A percentile compares a stretch with the other conserved stretches of the same genome.
Evolutionary conservation across 1,140 invertebrate species (phyloP).

Genomic region (Chrysopa pallens): DNA sequence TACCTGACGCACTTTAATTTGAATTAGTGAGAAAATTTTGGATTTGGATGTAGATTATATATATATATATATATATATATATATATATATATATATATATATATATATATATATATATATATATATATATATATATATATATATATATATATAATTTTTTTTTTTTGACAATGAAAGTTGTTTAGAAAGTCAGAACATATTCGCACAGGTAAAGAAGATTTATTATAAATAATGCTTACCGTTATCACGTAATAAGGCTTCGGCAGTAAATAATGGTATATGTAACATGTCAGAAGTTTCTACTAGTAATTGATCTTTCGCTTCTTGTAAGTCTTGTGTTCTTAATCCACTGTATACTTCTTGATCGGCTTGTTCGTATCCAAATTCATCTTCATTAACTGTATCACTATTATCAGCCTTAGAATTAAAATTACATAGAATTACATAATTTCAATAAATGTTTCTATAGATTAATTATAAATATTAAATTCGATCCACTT

Average conservation of each 20-base stretch:
- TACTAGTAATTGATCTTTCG: conserved; percentile 52
- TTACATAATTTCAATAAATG: too few relatives aligned
- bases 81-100: too few relatives aligned
- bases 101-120: too few relatives aligned
- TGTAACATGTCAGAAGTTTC: conserved; percentile 61
- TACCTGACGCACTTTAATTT: too few relatives aligned
- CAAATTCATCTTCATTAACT: conserved; percentile 25
- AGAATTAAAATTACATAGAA: too few relatives aligned
- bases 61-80: too few relatives aligned
- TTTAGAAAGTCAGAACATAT: not conserved
- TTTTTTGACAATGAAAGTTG: not conserved
- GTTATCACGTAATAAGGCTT: conserved; percentile 48
- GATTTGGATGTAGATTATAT: too few relatives aligned
- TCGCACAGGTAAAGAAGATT: not conserved
- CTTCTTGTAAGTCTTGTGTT: conserved; percentile 54
- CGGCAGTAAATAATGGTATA: conserved; percentile 52
- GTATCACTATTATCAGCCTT: conserved; percentile 25
- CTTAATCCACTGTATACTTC: conserved; percentile 42
- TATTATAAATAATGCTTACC: conserved; percentile 24
- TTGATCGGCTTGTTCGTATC: conserved; percentile 15
- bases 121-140: too few relatives aligned
- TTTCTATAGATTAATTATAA: too few relatives aligned
- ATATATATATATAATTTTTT: not conserved
- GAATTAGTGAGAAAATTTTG: too few relatives aligned
- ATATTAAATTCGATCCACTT: too few relatives aligned